Base-by-base conservation (phyloP, 1,140 invertebrate species). In the Cotesia typhae region DNA sequence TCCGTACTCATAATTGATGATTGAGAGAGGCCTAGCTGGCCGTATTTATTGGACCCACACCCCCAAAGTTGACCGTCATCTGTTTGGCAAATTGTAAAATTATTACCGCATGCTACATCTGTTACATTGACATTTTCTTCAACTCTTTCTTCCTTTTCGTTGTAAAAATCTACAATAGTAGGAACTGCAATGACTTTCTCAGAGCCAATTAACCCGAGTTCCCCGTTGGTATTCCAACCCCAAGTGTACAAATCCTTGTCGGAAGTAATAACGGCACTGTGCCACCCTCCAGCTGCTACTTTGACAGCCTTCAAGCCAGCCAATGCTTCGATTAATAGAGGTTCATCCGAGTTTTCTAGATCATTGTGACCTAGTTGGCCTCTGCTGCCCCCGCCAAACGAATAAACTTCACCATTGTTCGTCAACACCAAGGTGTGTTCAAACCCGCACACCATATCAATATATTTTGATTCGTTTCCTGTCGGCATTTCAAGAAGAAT, bases 171-270 rank as follows among this genome's bases (percentile, higher is more conserved):
- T 71, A 92, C 83, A 66, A 89, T 65, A 76, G 82, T 85, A 70
- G 92, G 91, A 71, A 89, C 76, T 59, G 88, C 83, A 17, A 82
- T 35, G 4, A 87, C 77, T 77, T 86, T 84, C 2, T 80, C 84
- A 74, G 83, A 82, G 64, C 75, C 76, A 9, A 81, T 79, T 36
- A 92, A 81, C 10, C 95, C 96, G 37, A 97, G 83, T 82, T 98
- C 95, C 0, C 95, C 95, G 82, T 89, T 90, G 75, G 93, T 91
- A 86, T 97, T 97, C 91, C 94, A 95, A n/a, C 96, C 96, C 95
- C 95, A 98, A 0, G 90, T 89, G 81, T 96, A 98, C 0, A 96
- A 76, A 83, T 96, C 94, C 7, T 93, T 92, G 70, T 85, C 89
- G 76, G 88, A 88, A 75, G 92, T 94, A 6, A 96, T 79, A 38